Evolutionary conservation across 2,888 invertebrate species (phyloP), one percentile per base, ranked within the genome.

Genomic region (Ellobium chinense): DNA sequence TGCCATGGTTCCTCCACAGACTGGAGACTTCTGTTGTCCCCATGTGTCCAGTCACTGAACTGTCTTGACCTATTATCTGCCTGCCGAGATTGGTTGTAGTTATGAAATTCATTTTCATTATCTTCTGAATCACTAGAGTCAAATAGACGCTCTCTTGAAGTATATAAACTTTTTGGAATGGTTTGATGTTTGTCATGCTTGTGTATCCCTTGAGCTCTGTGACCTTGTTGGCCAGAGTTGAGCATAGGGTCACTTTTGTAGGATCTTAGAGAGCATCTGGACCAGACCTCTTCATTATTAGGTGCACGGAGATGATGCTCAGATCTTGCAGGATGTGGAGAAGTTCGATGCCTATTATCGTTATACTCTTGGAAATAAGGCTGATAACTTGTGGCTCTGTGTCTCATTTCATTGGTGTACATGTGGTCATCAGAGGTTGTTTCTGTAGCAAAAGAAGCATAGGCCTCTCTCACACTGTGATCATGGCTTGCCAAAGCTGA

Each of bases 161-260:
- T 18, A 46, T 46, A 46, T n/a, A n/a, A n/a, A n/a, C n/a, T n/a
- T n/a, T n/a, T n/a, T n/a, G n/a, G n/a, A n/a, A n/a, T n/a, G n/a
- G n/a, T n/a, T n/a, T n/a, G n/a, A n/a, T n/a, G n/a, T n/a, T n/a
- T n/a, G n/a, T n/a, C n/a, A 18, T 46, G 46, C 18, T 46, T 46
- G 18, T 46, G 46, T 18, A 18, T 46, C 7, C 9, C 18, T 18
- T 12, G 18, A 18, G 7, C 18, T 7, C 9, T 7, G 46, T 46
- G 18, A 18, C 18, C 46, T 12, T 7, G 18, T 46, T 46, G 46
- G 46, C 24, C 58, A 12, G 14, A 21, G 56, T 66, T 37, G 14
- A 68, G 58, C 24, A 58, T 36, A 18, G 80, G 60, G 9, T 80
- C 68, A 29, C 58, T 74, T n/a, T 46, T 63, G 58, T 60, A 60